phyloP scores from a whole-genome alignment of 64 coral and sea anemone species.

The Actinia equina region DNA sequence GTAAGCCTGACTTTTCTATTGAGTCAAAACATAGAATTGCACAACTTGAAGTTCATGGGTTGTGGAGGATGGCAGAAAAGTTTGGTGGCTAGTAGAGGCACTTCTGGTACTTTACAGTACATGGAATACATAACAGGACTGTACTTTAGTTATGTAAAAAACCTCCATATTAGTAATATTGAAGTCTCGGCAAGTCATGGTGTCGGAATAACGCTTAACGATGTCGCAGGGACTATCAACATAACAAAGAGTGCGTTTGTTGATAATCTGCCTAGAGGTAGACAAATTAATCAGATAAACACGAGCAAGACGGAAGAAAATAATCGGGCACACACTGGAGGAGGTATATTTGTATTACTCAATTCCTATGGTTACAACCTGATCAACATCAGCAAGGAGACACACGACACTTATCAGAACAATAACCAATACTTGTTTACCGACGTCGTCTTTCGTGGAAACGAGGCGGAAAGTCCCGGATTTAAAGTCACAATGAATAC shows the following conservation, averaged over 20 bases:
- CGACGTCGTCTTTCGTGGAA: conserved; percentile 55
- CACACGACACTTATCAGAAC: conserved; percentile 54
- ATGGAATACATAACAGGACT: conserved; percentile 52
- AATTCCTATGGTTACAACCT: conserved; percentile 41
- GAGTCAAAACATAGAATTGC: conserved; percentile 46
- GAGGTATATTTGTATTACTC: conserved; percentile 58
- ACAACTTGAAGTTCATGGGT: conserved; percentile 32
- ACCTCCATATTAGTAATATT: conserved; percentile 41
- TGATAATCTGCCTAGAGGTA: conserved; percentile 8
- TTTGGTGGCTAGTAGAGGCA: conserved; percentile 1
- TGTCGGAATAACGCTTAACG: conserved; percentile 61
- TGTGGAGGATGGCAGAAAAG: conserved; percentile 75
- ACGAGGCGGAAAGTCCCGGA: conserved; percentile 52
- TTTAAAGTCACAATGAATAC: conserved; percentile 38
- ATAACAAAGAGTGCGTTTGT: conserved; percentile 50
- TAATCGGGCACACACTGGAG: conserved; percentile 44
- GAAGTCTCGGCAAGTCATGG: conserved; percentile 55
- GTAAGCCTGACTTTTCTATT: conserved; percentile 65
- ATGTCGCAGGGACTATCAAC: conserved; percentile 49
- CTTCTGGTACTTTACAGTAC: conserved; percentile 21
- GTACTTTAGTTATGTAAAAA: conserved; percentile 69
- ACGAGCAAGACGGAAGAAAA: not conserved
- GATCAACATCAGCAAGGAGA: conserved; percentile 30
- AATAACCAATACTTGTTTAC: conserved; percentile 53
- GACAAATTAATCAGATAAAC: not conserved